Evolutionary conservation across 1,140 invertebrate species (phyloP).

Genomic region (Eurosta solidaginis): DNA sequence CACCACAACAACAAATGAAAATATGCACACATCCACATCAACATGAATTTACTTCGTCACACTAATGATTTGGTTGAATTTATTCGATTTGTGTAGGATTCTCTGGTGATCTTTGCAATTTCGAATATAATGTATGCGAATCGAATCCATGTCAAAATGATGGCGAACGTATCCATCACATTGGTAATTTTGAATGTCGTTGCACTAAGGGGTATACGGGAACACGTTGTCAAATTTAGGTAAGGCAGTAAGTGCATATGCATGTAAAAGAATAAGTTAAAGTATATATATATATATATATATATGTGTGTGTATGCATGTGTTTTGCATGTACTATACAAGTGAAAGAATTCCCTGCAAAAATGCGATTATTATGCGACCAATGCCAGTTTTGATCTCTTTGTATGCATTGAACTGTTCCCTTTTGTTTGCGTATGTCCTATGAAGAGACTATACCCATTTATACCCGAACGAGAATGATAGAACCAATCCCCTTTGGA

Average conservation of each 20-base stretch:
- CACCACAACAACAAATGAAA: too few species aligned
- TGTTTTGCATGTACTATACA: not conserved
- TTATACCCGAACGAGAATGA: too few species aligned
- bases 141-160: conserved; percentile 83
- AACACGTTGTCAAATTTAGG: conserved; percentile 71
- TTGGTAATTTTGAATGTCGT: conserved; percentile 77
- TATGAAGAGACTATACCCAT: too few species aligned
- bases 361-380: too few species aligned
- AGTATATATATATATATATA: not conserved
- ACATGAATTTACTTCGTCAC: too few species aligned
- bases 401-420: too few species aligned
- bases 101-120: conserved; percentile 76
- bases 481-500: too few species aligned
- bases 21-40: too few species aligned
- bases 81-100: conserved; percentile 65
- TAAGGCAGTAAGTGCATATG: conserved; percentile 43
- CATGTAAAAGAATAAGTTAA: conserved; percentile 3
- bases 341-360: too few species aligned
- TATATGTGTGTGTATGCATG: not conserved
- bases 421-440: too few species aligned
- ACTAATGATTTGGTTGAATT: too few species aligned
- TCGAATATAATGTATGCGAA: conserved; percentile 86
- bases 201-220: conserved; percentile 81
- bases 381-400: too few species aligned
- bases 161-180: conserved; percentile 77